Percentiles rank a stretch among this genome's conserved stretches.
Conservation (phyloP, 2,888 invertebrate species). For the Cynaeus angustus region DNA sequence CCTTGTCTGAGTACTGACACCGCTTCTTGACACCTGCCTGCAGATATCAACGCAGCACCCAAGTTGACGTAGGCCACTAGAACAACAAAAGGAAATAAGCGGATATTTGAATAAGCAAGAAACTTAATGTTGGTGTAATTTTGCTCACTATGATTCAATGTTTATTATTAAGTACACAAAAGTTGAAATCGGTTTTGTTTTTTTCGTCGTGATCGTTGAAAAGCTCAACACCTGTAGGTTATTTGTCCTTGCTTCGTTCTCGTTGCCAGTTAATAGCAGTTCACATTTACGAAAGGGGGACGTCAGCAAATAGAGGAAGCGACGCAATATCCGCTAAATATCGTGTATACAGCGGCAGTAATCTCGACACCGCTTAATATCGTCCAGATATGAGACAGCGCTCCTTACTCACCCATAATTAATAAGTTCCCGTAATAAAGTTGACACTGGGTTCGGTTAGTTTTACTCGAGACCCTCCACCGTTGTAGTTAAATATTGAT, state of each 20-base stretch:
- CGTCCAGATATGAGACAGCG: constrained; percentile 35
- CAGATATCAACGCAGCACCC: constrained; percentile 89
- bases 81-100: constrained; percentile 64
- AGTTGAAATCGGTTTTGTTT: too few species aligned
- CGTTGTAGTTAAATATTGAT: constrained; percentile 54
- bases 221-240: too few species aligned
- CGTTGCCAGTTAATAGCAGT: constrained; percentile 14
- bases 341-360: constrained; percentile 34
- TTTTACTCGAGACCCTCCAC: constrained; percentile 23
- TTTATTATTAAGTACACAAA: too few species aligned
- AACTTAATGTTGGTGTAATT: too few species aligned
- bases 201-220: too few species aligned
- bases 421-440: constrained; percentile 49
- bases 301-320: constrained; percentile 41
- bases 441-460: constrained; percentile 43
- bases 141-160: too few species aligned
- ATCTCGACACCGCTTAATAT: constrained; percentile 35
- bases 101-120: neutral
- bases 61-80: constrained; percentile 96
- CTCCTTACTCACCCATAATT: constrained; percentile 43
- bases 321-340: constrained; percentile 48
- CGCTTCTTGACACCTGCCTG: constrained; percentile 89
- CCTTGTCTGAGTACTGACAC: constrained; percentile 88
- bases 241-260: neutral
- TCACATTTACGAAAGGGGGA: constrained; percentile 25